A percentile compares a stretch with the other conserved stretches of the same genome.
Evolutionary conservation across 2,888 invertebrate genomes (phyloP).

Genomic region (Agonum fuliginosum): DNA sequence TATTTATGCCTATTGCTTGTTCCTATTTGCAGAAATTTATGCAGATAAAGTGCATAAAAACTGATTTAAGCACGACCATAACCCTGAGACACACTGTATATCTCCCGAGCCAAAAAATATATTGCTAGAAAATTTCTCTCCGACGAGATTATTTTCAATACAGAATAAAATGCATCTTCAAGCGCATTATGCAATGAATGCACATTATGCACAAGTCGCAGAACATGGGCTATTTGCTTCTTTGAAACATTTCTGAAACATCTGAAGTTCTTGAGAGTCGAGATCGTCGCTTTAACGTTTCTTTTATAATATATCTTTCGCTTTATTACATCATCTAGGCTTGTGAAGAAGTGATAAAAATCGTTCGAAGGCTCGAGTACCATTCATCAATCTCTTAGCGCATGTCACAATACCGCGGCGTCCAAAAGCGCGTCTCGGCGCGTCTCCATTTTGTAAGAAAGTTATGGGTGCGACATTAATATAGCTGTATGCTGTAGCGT

Average conservation of each 20-base stretch:
- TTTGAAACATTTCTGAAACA: constrained; percentile 11
- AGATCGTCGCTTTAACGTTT: background rate
- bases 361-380: constrained; percentile 8
- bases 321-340: constrained; percentile 37
- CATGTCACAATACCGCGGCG: constrained; percentile 9
- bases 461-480: constrained; percentile 26
- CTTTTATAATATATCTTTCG: constrained; percentile 31
- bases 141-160: too few species aligned
- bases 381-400: constrained; percentile 38
- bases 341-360: constrained; percentile 35
- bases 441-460: constrained; percentile 16
- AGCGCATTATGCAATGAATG: background rate
- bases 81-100: too few species aligned
- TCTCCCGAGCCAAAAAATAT: too few species aligned
- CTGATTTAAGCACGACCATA: too few species aligned
- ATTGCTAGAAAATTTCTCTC: too few species aligned
- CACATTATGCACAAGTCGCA: background rate
- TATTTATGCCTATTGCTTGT: too few species aligned
- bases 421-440: background rate
- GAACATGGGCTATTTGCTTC: background rate
- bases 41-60: too few species aligned
- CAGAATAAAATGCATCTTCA: background rate
- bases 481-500: constrained; percentile 18
- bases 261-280: background rate
- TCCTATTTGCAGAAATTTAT: too few species aligned